Percentiles rank a stretch among this genome's conserved stretches.
Conservation (phyloP, 2,113 vertebrate species). For the Mesitornis unicolor region DNA sequence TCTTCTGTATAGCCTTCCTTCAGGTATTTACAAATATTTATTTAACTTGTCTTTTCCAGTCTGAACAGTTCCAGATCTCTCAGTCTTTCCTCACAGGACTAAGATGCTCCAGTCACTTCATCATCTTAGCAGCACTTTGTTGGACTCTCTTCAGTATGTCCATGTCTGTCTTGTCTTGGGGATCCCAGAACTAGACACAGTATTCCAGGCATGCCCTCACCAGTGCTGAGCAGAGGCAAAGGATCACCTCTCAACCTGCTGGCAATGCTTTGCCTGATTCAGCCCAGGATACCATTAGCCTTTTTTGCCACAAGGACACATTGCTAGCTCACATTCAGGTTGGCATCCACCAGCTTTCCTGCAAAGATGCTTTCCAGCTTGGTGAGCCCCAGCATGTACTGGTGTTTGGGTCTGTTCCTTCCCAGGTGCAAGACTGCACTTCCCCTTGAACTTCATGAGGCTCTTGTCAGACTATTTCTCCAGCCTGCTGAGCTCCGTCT, state of each 20-base stretch:
- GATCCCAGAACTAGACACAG: background rate
- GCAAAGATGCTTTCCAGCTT: background rate
- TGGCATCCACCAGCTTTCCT: background rate
- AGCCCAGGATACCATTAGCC: background rate
- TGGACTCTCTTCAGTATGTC: too few relatives aligned
- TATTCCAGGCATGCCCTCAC: background rate
- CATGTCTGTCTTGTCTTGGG: background rate
- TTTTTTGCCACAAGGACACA: too few relatives aligned
- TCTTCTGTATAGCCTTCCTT: background rate
- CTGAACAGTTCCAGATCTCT: too few relatives aligned
- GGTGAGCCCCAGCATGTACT: background rate
- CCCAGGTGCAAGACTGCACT: background rate
- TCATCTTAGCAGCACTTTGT: too few relatives aligned
- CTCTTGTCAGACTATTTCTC: background rate
- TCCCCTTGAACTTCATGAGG: accelerated
- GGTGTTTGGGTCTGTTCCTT: background rate
- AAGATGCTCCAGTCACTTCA: too few relatives aligned
- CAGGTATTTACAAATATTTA: background rate
- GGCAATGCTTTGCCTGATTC: background rate
- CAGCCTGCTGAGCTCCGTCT: background rate
- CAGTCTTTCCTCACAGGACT: too few relatives aligned
- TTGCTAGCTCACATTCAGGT: background rate
- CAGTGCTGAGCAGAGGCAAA: background rate
- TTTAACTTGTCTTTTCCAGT: too few relatives aligned
- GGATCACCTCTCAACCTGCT: background rate